Evolutionary conservation across 1,140 invertebrate genomes (phyloP).

Genomic region (Eriocheir sinensis): DNA sequence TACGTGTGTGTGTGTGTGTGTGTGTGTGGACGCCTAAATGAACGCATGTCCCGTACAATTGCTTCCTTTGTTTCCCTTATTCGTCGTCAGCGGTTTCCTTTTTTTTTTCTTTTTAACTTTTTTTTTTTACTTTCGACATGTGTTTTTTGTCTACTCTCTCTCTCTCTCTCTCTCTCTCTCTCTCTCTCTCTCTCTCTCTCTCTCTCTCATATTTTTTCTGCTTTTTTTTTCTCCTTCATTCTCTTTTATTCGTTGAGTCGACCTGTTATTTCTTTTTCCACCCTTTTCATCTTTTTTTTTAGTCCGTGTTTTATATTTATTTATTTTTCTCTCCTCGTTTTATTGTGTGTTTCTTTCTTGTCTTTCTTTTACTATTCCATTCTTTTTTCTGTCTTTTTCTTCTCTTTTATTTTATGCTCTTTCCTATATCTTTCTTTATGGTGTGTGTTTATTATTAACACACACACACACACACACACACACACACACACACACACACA

Average conservation of each 20-base stretch:
- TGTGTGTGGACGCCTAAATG: background rate
- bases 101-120: too few relatives aligned
- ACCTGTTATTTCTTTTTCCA: background rate
- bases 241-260: too few relatives aligned
- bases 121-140: background rate
- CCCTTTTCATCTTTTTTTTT: background rate
- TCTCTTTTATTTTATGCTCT: too few relatives aligned
- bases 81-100: background rate
- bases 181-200: background rate
- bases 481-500: constrained; percentile 5
- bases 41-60: background rate
- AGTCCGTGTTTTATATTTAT: background rate
- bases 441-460: too few relatives aligned
- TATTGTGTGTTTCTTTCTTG: background rate
- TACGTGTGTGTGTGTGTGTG: background rate
- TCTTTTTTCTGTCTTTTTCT: background rate
- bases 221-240: background rate
- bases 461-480: constrained; percentile 8
- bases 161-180: background rate
- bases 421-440: too few relatives aligned
- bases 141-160: background rate
- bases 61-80: background rate
- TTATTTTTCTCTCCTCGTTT: background rate
- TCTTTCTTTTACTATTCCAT: background rate
- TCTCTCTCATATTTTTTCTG: background rate